A percentile compares a stretch with the other conserved stretches of the same genome.
These are phyloP conservation scores for Rhea pennata DNA, from an alignment of 2,113 vertebrate genomes.

Conservation along the genomic window DNA sequence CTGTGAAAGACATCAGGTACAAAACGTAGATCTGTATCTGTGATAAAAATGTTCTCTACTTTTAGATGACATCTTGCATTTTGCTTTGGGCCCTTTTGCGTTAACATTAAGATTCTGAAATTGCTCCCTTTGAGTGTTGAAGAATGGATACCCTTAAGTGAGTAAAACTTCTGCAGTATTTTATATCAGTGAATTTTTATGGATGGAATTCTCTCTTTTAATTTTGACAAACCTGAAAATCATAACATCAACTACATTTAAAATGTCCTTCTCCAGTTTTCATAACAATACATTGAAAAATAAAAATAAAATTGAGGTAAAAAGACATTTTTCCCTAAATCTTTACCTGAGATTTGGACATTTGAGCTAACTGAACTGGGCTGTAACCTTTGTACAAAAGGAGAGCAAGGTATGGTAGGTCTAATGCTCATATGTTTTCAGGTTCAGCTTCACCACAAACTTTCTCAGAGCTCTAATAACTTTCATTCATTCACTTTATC, in stretches of 20 bases:
- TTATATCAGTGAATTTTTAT: not conserved
- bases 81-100: not conserved
- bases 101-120: not conserved
- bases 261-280: not conserved
- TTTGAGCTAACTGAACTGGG: not conserved
- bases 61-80: not conserved
- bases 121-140: not conserved
- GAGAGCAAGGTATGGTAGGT: not conserved
- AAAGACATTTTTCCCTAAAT: not conserved
- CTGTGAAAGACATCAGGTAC: not conserved
- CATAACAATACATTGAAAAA: not conserved
- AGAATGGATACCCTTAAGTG: not conserved
- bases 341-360: not conserved
- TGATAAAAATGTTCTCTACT: not conserved
- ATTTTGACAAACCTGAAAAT: not conserved
- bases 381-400: not conserved
- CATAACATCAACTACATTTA: not conserved
- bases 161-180: not conserved
- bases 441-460: not conserved
- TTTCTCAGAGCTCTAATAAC: not conserved
- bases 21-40: not conserved
- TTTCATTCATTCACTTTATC: not conserved
- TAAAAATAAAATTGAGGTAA: accelerated
- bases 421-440: not conserved
- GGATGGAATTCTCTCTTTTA: not conserved